Evolutionary conservation across 1,140 invertebrate species (phyloP), one percentile per base, ranked within the genome.

Genomic region (Zaprionus kolodkinae): DNA sequence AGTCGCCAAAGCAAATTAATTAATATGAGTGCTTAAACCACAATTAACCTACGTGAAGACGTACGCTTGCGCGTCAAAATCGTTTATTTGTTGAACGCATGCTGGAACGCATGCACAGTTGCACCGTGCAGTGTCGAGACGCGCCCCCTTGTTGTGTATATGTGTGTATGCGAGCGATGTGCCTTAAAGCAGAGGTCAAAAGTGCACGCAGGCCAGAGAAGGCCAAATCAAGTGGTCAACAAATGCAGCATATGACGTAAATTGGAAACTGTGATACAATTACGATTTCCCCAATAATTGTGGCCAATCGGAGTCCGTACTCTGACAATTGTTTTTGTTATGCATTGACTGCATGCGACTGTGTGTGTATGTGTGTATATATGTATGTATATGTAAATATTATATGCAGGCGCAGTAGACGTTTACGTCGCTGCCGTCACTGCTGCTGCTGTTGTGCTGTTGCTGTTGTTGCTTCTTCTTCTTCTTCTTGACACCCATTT

Each of bases 171-270:
- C 59, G 54, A 73, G 50, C 71, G 55, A 57, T 74, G 54, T 69
- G 71, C 40, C 27, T 56, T 45, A 66, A 76, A 76, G 12, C 76
- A 88, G 85, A 89, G 85, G 85, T 89, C 85, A 88, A 88, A 88
- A 88, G 85, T 89, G 81, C 78, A 81, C 66, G 75, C 66, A 63
- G 64, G 40, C 60, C 38, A 66, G 63, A 73, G 10, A 67, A 40
- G 38, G 45, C 27, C n/a, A 62, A 79, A 38, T 4, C 12, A 54
- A 78, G 68, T 65, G 30, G 52, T 63, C 72, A 69, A 45, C 52
- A 45, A 56, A 50, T 69, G 63, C 48, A 62, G 13, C 11, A 36
- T 30, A 59, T 69, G 45, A 74, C 52, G 72, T 74, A 70, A 74
- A 74, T 57, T 27, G 13, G 43, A 54, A 12, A 10, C n/a, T 45